phyloP scores from a whole-genome alignment of 2,113 vertebrate genomes.

The Nothocercus julius region DNA sequence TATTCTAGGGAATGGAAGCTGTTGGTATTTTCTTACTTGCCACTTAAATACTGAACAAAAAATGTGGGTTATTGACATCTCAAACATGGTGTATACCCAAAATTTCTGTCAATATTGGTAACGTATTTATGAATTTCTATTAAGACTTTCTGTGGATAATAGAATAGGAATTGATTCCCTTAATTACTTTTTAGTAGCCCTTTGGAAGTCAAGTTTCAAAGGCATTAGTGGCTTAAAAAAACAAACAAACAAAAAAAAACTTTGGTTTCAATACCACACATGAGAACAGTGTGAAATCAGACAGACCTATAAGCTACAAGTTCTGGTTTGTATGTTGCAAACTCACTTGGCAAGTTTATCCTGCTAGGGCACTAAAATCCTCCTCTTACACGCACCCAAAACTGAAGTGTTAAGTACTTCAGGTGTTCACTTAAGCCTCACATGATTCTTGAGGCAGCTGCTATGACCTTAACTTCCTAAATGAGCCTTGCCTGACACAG shows the following conservation, averaged over 20 bases:
- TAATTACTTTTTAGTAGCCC: not conserved
- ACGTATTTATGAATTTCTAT: not conserved
- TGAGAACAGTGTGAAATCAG: not conserved
- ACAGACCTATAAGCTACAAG: not conserved
- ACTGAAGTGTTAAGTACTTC: not conserved
- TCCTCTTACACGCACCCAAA: not conserved
- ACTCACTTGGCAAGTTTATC: not conserved
- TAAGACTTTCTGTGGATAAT: not conserved
- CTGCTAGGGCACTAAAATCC: not conserved
- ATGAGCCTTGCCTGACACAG: not conserved
- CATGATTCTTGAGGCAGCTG: not conserved
- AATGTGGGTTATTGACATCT: not conserved
- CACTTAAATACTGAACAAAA: not conserved
- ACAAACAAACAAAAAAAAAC: fast-evolving
- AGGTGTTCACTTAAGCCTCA: not conserved
- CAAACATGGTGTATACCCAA: not conserved
- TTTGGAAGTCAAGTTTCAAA: not conserved
- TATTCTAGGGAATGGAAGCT: not conserved
- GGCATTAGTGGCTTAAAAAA: not conserved
- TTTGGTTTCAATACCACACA: not conserved
- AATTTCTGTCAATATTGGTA: not conserved
- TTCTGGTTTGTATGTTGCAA: not conserved
- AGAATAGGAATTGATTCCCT: not conserved
- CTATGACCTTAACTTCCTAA: not conserved
- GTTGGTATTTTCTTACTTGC: not conserved